Percentiles rank a stretch among this genome's conserved stretches.
Evolutionary conservation across 2,888 invertebrate genomes (phyloP).

Genomic region (Caenorhabditis panamensis): DNA sequence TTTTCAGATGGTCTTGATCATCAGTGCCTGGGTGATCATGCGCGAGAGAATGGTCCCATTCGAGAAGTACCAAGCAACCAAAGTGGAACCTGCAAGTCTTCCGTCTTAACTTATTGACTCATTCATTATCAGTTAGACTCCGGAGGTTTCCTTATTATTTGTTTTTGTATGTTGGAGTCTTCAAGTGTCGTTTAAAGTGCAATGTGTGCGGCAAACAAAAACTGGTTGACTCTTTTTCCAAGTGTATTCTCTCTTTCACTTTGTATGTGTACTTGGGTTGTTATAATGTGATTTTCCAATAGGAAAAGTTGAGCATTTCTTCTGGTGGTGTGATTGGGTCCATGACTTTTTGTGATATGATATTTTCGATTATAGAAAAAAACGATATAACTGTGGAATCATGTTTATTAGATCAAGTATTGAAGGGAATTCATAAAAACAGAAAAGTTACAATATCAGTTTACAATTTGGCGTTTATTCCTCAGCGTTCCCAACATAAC

Average conservation of each 20-base stretch:
- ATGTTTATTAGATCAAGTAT: not conserved
- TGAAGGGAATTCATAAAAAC: not conserved
- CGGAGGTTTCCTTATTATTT: not conserved
- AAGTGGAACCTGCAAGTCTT: conserved; percentile 23
- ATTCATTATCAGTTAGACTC: not conserved
- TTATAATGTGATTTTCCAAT: conserved; percentile 18
- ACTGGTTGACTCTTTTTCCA: conserved; percentile 31
- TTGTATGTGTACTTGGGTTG: not conserved
- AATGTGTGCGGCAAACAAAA: conserved; percentile 41
- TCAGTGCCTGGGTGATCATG: conserved; percentile 47
- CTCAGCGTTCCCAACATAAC: conserved; percentile 60
- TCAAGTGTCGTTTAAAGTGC: conserved; percentile 34
- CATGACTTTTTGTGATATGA: not conserved
- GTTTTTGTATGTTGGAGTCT: conserved; percentile 19
- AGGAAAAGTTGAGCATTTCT: conserved; percentile 10
- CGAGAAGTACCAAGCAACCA: conserved; percentile 29
- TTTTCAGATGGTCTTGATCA: conserved; percentile 39
- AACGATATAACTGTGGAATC: too few relatives aligned
- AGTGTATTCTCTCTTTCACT: conserved; percentile 10
- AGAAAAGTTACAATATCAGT: not conserved
- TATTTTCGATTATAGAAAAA: not conserved
- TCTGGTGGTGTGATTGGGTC: not conserved
- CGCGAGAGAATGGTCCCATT: conserved; percentile 54
- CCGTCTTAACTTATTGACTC: not conserved
- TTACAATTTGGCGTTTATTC: conserved; percentile 19